These are phyloP conservation scores for Oncopeltus fasciatus DNA, from an alignment of 1,140 invertebrate genomes.

Conservation along the genomic window DNA sequence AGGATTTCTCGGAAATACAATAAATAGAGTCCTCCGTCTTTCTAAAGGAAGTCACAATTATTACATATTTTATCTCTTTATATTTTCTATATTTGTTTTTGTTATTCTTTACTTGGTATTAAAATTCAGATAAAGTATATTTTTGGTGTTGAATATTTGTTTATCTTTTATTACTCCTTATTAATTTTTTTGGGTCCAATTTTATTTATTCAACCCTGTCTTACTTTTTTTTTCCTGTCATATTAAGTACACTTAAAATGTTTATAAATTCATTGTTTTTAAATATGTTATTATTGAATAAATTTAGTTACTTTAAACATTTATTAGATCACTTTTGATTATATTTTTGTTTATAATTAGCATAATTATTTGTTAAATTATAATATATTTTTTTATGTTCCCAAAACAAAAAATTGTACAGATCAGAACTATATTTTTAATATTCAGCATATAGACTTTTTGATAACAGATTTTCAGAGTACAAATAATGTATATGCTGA, in stretches of 20 bases:
- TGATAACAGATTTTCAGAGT: too few relatives aligned
- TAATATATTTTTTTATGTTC: background rate
- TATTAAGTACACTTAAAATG: background rate
- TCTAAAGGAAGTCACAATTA: conserved; percentile 69
- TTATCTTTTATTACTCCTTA: background rate
- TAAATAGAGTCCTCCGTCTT: conserved; percentile 57
- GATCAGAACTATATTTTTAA: background rate
- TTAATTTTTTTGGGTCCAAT: background rate
- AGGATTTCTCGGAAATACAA: conserved; percentile 65
- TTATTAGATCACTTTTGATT: background rate
- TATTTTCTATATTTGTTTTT: conserved; percentile 72
- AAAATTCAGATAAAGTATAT: conserved; percentile 23
- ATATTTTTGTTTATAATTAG: background rate
- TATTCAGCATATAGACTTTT: too few relatives aligned
- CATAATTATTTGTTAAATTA: background rate
- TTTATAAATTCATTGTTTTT: background rate
- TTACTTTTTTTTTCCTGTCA: background rate
- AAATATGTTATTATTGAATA: background rate
- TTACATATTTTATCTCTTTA: conserved; percentile 69
- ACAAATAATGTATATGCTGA: too few relatives aligned
- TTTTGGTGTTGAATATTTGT: too few relatives aligned
- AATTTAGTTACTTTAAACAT: too few relatives aligned
- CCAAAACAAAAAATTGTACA: background rate
- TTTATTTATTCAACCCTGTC: background rate
- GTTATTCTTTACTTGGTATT: conserved; percentile 55